A percentile compares a stretch with the other conserved stretches of the same genome.
Evolutionary conservation across 35 echinoderm and acorn worm species (phyloP).

Genomic region (Nesometra sesokonis): DNA sequence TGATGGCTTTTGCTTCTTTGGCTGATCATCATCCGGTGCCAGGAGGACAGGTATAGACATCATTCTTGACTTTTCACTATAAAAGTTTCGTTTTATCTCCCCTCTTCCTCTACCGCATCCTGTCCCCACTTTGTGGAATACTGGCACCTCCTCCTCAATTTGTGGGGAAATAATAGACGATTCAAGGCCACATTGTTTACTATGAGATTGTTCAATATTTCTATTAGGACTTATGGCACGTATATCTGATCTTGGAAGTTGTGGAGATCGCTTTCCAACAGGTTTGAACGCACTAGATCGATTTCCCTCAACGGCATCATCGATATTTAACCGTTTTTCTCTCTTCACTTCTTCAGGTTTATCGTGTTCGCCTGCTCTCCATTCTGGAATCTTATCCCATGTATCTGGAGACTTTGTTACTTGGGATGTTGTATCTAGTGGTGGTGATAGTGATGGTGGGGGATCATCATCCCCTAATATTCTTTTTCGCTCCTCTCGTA

Average conservation of each 20-base stretch:
- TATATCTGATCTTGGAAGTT: background rate
- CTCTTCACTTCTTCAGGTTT: background rate
- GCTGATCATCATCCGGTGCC: background rate
- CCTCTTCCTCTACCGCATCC: background rate
- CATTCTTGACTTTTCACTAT: background rate
- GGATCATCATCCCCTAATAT: slow-evolving; percentile 38
- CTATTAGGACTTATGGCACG: background rate
- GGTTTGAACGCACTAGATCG: background rate
- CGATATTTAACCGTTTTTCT: background rate
- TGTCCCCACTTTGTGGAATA: background rate
- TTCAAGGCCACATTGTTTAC: background rate
- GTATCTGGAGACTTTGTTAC: background rate
- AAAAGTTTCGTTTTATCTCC: background rate
- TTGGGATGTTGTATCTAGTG: background rate
- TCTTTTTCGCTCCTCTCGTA: slow-evolving; percentile 44
- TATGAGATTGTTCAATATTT: background rate
- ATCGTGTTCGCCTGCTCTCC: background rate
- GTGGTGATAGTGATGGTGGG: background rate
- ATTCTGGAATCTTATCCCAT: background rate
- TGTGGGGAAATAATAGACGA: background rate
- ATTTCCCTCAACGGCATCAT: slow-evolving; percentile 2
- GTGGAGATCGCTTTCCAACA: background rate
- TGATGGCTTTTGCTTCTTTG: background rate
- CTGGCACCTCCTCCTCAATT: background rate
- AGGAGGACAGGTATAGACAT: background rate